These are phyloP conservation scores for Danio aesculapii DNA, from an alignment of 2,797 vertebrate genomes.

Conservation along the genomic window DNA sequence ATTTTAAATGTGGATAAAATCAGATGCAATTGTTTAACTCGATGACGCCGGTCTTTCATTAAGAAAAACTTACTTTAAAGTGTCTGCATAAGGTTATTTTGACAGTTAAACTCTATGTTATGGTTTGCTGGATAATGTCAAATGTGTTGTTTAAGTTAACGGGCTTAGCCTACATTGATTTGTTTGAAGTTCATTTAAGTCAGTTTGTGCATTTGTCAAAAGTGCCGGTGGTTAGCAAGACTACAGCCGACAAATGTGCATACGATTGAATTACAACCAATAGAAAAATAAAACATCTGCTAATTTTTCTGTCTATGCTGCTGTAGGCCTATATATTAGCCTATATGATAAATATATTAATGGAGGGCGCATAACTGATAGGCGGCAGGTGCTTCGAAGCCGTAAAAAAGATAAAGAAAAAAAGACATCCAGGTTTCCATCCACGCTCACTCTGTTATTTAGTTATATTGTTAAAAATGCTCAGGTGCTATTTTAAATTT, in stretches of 20 bases:
- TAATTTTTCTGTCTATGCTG: not conserved
- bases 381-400: constrained; percentile 70
- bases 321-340: not conserved
- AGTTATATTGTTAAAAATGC: not conserved
- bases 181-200: not conserved
- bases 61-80: not conserved
- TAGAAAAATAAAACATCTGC: not conserved
- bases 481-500: not conserved
- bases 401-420: constrained; percentile 46
- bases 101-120: not conserved
- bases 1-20: not conserved
- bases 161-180: not conserved
- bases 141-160: not conserved
- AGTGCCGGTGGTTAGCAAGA: not conserved
- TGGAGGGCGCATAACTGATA: constrained; percentile 70
- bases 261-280: not conserved
- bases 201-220: not conserved
- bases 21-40: not conserved
- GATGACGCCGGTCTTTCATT: not conserved
- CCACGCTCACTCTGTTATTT: not conserved
- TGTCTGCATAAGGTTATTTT: not conserved
- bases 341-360: constrained; percentile 65
- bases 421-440: constrained; percentile 48
- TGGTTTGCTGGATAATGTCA: too few relatives aligned
- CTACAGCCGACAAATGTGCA: not conserved